Evolutionary conservation across 64 coral and sea anemone species (phyloP).

Genomic region (Anthopleura sola): DNA sequence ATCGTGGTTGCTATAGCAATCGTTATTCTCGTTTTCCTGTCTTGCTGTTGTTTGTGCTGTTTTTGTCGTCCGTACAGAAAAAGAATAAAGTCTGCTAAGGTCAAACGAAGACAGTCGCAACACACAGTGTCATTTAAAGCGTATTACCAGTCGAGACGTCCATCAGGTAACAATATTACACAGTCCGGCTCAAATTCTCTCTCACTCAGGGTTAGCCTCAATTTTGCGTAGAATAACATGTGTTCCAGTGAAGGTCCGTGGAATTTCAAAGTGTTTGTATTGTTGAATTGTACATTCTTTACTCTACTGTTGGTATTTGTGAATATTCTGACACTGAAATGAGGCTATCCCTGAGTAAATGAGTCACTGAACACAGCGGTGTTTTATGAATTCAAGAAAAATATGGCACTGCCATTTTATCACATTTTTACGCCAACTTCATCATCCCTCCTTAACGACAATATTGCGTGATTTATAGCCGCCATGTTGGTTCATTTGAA

Average conservation of each 20-base stretch:
- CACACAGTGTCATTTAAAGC: not conserved
- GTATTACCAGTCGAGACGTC: not conserved
- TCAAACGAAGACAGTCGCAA: not conserved
- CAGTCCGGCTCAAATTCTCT: not conserved
- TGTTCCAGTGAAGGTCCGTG: too few relatives aligned
- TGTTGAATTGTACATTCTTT: too few relatives aligned
- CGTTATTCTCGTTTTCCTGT: not conserved
- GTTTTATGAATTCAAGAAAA: not conserved
- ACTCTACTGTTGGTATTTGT: too few relatives aligned
- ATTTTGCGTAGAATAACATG: too few relatives aligned
- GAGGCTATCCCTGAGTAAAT: too few relatives aligned
- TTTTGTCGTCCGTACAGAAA: not conserved
- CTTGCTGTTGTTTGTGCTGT: not conserved
- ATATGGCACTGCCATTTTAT: not conserved
- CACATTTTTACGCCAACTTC: too few relatives aligned
- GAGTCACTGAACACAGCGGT: too few relatives aligned
- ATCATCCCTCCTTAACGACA: too few relatives aligned
- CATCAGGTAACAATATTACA: not conserved
- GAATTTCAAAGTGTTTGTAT: too few relatives aligned
- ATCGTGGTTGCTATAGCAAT: not conserved
- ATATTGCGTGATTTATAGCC: too few relatives aligned
- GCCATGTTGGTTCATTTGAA: too few relatives aligned
- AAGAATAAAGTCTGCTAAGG: not conserved
- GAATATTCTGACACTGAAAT: too few relatives aligned
- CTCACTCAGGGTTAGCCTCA: not conserved